Evolutionary conservation across 53 echinoderm and acorn worm genomes (phyloP).

Genomic region (Temnopleurus reevesii): DNA sequence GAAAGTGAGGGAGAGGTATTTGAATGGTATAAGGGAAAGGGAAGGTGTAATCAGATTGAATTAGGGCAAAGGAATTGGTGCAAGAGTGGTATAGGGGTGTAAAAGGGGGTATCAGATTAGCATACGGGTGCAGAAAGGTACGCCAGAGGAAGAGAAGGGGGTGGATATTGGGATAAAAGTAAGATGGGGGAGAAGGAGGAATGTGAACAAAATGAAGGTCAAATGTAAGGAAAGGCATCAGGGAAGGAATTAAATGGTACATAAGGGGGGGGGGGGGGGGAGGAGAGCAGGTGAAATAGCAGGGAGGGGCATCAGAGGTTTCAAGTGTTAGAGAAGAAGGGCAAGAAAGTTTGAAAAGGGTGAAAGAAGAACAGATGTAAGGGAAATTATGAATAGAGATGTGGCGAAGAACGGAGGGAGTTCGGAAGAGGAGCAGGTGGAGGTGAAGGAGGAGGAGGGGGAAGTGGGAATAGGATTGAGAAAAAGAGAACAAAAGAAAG

Average conservation of each 20-base stretch:
- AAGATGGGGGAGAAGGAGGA: not conserved
- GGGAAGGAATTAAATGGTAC: too few species aligned
- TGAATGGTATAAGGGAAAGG: not conserved
- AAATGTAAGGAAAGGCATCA: too few species aligned
- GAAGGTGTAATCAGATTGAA: not conserved
- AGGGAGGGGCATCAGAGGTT: not conserved
- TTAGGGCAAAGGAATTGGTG: too few species aligned
- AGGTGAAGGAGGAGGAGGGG: not conserved
- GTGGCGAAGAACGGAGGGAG: not conserved
- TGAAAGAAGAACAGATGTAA: not conserved
- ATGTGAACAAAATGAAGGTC: too few species aligned
- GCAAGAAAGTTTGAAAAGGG: not conserved
- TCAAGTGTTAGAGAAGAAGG: not conserved
- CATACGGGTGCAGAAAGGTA: too few species aligned
- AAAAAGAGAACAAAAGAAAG: conserved; percentile 39
- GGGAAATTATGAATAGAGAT: not conserved
- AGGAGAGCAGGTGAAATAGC: not conserved
- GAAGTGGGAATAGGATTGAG: not conserved
- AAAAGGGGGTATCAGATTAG: too few species aligned
- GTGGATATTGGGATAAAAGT: not conserved
- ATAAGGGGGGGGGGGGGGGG: not conserved
- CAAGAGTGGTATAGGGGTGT: too few species aligned
- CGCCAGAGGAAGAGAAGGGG: not conserved
- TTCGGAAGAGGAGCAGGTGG: not conserved
- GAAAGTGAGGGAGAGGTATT: not conserved